phyloP scores from a whole-genome alignment of 2,113 vertebrate species.

The Lutjanus erythropterus region DNA sequence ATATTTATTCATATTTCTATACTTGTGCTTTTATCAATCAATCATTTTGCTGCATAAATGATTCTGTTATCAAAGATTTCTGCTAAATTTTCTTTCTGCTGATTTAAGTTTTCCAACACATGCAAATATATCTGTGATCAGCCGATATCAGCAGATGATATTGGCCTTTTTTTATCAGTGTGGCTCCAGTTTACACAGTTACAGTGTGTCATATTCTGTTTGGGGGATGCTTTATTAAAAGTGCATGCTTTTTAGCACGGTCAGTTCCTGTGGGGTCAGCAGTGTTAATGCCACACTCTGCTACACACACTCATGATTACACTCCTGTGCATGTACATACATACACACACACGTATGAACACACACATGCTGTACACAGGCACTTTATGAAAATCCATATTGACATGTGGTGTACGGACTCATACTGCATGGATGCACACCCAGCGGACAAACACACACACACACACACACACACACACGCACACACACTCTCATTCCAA shows the following conservation, averaged over 20 bases:
- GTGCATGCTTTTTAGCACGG: background rate
- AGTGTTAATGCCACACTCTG: background rate
- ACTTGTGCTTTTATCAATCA: no score
- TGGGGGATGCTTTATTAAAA: background rate
- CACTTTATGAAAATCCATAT: conserved; percentile 16
- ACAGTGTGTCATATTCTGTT: background rate
- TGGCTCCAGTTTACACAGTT: background rate
- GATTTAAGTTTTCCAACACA: no score
- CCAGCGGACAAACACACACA: conserved; percentile 5
- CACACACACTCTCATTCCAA: conserved; percentile 5
- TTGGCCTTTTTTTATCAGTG: no score
- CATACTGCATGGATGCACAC: conserved; percentile 36
- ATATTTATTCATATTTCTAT: no score
- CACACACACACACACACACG: conserved; percentile 28
- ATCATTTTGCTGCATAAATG: no score
- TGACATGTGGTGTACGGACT: conserved; percentile 36
- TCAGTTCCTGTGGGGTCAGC: background rate
- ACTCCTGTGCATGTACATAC: background rate
- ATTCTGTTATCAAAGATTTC: no score
- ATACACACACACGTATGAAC: background rate
- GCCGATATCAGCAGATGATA: no score
- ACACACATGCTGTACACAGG: conserved; percentile 12
- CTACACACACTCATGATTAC: background rate
- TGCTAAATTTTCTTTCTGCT: no score
- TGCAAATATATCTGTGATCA: no score